Percentiles rank a stretch among this genome's conserved stretches.
phyloP scores from a whole-genome alignment of 2,113 vertebrate species.

The Macheiramphus alcinus region DNA sequence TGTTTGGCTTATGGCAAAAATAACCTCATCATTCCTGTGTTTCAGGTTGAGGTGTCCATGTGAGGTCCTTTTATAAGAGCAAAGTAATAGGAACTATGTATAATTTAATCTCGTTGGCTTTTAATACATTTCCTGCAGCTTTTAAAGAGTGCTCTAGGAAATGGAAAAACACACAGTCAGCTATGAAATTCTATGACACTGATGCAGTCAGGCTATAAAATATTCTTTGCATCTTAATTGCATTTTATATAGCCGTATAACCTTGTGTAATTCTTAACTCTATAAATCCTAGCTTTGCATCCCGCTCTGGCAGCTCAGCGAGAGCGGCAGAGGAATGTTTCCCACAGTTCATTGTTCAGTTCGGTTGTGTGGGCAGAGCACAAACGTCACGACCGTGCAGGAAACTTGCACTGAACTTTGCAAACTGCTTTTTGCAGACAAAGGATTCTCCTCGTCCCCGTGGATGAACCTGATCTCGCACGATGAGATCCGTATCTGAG shows the following conservation, averaged over 20 bases:
- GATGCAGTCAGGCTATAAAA: conserved; percentile 25
- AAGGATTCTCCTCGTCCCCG: background rate
- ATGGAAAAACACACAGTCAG: conserved; percentile 48
- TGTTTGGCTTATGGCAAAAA: conserved; percentile 45
- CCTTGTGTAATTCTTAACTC: conserved; percentile 46
- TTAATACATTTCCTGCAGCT: conserved; percentile 55
- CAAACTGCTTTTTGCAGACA: conserved; percentile 4
- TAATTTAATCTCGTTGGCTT: conserved; percentile 41
- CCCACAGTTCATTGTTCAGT: conserved; percentile 39
- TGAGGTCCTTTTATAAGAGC: conserved; percentile 48
- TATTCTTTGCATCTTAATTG: conserved; percentile 44
- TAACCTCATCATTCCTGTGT: conserved; percentile 18
- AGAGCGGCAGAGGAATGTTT: conserved; percentile 16
- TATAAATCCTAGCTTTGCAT: conserved; percentile 45
- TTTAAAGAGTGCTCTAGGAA: conserved; percentile 59
- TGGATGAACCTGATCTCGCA: background rate
- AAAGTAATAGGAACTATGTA: conserved; percentile 40
- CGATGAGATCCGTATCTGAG: rapidly evolving
- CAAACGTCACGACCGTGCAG: background rate
- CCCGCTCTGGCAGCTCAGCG: background rate
- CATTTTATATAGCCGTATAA: conserved; percentile 56
- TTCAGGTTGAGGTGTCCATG: conserved; percentile 47
- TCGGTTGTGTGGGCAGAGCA: background rate
- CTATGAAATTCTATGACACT: conserved; percentile 56
- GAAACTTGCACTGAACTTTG: conserved; percentile 40